Base-by-base conservation (phyloP, 2,888 invertebrate genomes). In the Parapristionchus giblindavisi region DNA sequence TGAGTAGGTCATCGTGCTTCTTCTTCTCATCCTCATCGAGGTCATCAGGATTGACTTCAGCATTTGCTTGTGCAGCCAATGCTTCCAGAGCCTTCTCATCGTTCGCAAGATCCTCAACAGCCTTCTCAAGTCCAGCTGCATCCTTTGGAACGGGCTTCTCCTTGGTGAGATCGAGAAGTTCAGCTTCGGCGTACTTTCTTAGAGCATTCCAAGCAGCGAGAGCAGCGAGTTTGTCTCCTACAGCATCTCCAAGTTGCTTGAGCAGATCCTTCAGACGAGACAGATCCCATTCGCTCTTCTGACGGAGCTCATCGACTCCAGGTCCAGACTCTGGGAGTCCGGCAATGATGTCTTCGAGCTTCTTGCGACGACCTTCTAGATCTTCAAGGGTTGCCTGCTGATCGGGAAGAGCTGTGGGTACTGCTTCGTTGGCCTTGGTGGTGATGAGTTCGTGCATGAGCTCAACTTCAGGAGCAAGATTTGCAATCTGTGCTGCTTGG, bases 221-320 rank as follows among this genome's bases (percentile, higher is more conserved):
- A 70, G 81, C 80, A 56, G 80, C 80, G 40, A 80, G 70, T 63
- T 80, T 80, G 75, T 81, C 80, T 43, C 80, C 81, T 74, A 81
- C 78, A 38, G 78, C 77, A 54, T 75, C 76, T 60, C 77, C 78
- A 36, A 81, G 76, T 61, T 77, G 70, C 66, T 76, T 77, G 70
- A 80, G 73, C 34, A 78, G 76, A 66, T 80, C 79, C 72, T 82
- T 78, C 65, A 82, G 76, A 56, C 75, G 70, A 14, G 80, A 79
- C 58, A 81, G 75, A 77, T 79, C 82, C 79, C 79, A 80, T 63
- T 76, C 75, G 65, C 78, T 79, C 77, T 77, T 78, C 70, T 78
- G 74, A 32, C 78, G 75, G 63, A 82, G 77, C 74, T 80, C 79
- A 51, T 80, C 79, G 56, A 77, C 79, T 70, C 77, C 78, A 3